Evolutionary conservation across 2,888 invertebrate genomes (phyloP), one percentile per base, ranked within the genome.

Genomic region (Melipona beecheii): DNA sequence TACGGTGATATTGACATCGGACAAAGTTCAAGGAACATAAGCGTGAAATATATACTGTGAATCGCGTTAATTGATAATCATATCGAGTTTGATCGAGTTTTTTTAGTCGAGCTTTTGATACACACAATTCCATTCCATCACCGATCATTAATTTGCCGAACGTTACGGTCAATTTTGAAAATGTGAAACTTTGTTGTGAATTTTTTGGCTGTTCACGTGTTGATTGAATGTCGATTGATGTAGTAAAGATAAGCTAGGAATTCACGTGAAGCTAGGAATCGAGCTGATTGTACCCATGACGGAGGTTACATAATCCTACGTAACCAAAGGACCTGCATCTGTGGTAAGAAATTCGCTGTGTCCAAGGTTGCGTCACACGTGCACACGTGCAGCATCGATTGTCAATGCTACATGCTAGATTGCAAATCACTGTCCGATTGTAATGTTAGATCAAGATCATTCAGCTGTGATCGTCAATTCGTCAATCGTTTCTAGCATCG

Each of bases 231-330:
- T 1, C 43, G 43, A 43, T 36, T 36, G 36, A 36, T 36, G 9
- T 9, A 36, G 36, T 9, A 9, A 36, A 36, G 36, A 36, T 36
- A 36, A 36, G 9, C 24, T 24, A 27, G 27, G 27, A 27, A 27
- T 27, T 43, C 43, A 9, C 9, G 43, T 49, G 66, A 31, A 27
- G 60, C 68, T 49, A 77, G 71, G 70, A 56, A 43, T 73, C 58
- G 78, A 43, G 66, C 19, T n/a, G 66, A 71, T 70, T 50, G 13
- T 13, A 68, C 15, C 49, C 56, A 50, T 50, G 62, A 9, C 36
- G 62, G 31, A 56, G 49, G 65, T 86, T 86, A 84, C 71, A 78
- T 64, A 84, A 86, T 78, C 24, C 36, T 49, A 49, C 52, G 83
- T 71, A 83, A 83, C 36, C 58, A 2, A 49, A 50, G 54, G 68